Evolutionary conservation across 2,888 invertebrate species (phyloP), one percentile per base, ranked within the genome.

Genomic region (Patella caerulea): DNA sequence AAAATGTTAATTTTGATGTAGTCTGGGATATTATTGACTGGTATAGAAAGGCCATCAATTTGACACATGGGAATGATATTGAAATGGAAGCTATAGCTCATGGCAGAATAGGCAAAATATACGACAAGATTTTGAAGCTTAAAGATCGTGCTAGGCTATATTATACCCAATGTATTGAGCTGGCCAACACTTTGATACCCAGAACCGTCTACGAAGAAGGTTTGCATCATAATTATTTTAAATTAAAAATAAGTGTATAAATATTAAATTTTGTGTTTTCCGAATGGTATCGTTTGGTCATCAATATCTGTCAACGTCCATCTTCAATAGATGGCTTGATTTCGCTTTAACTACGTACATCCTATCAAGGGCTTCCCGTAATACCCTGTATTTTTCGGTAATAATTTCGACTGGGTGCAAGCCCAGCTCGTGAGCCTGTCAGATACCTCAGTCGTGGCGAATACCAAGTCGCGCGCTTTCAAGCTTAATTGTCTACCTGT

Each of bases 11-110:
- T 73, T 84, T 86, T 15, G 85, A 86, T 69, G 81, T 85, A 82
- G 79, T 86, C 9, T 87, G 83, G 81, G 86, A 86, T 52, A 81
- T 86, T 3, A 82, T 85, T 9, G 87, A 87, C 76, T 87, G 85
- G 84, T 85, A 85, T 77, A 84, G 79, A 73, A 75, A 81, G 76
- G 81, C 84, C 2, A 82, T 83, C 17, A 65, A 82, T 72, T 78
- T 83, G 75, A 83, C 81, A 14, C 78, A 82, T 59, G 83, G 80
- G 45, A 78, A 78, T 53, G 84, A 84, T 65, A 77, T 83, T 34
- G 83, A 86, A 65, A 71, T 78, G 69, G 87, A 87, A 73, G 87
- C 86, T 2, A 79, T 83, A 17, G 81, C 85, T n/a, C 74, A 81
- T n/a, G 79, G 83, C 19, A 75, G 82, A n/a, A 75, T 85, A 4